Percentiles rank a stretch among this genome's conserved stretches.
Conservation (phyloP, 2,113 vertebrate species). For the Lepus timidus region DNA sequence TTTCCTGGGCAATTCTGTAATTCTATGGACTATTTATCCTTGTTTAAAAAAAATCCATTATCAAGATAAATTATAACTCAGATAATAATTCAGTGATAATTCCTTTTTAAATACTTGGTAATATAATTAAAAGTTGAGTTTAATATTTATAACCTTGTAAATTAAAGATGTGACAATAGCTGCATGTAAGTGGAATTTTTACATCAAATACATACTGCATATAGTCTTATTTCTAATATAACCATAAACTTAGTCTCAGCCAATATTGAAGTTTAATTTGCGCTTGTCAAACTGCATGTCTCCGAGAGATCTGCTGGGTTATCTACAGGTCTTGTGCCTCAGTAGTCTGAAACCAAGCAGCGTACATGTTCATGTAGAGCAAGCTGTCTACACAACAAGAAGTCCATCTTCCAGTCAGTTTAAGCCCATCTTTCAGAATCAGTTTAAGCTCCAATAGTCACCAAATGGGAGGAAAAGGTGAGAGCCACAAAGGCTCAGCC, state of each 20-base stretch:
- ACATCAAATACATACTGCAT: not conserved
- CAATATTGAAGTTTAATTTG: conserved; percentile 42
- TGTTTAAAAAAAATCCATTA: not conserved
- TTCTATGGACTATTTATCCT: not conserved
- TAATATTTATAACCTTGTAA: conserved; percentile 56
- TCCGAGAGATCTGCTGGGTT: not conserved
- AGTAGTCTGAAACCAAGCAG: conserved; percentile 3
- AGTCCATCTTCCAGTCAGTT: not conserved
- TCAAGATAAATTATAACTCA: conserved; percentile 39
- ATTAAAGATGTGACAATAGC: not conserved
- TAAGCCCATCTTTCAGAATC: not conserved
- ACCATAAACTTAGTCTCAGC: not conserved
- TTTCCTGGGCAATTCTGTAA: conserved; percentile 33
- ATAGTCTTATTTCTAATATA: conserved; percentile 32
- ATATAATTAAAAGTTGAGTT: conserved; percentile 63
- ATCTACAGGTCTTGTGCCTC: not conserved
- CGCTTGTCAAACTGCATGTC: not conserved
- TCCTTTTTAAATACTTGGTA: conserved; percentile 42
- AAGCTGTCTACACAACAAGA: not conserved
- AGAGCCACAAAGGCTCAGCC: not conserved
- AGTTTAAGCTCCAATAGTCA: not conserved
- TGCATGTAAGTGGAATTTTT: not conserved
- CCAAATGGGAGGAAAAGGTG: not conserved
- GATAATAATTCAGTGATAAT: conserved; percentile 11
- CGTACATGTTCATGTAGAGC: not conserved